Evolutionary conservation across 2,888 invertebrate species (phyloP), one percentile per base, ranked within the genome.

Genomic region (Thysanoteuthis rhombus): DNA sequence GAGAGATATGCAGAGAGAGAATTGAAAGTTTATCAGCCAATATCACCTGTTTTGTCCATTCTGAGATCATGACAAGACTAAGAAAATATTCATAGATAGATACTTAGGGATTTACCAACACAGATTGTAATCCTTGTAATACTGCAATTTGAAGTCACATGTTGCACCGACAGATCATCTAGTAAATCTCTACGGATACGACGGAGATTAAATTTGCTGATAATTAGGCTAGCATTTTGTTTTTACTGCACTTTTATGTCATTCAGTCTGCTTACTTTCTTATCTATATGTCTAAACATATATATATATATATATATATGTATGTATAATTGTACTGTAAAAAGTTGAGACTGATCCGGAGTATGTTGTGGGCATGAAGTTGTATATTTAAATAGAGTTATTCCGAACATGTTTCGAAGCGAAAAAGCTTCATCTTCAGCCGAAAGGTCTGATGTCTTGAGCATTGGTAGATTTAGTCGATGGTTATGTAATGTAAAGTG

Each of bases 221-320:
- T 75, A 12, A 75, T 75, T 75, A 75, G 10, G n/a, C 75, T n/a
- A 75, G 32, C 19, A 75, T n/a, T 75, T 75, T 75, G 16, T 75
- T 75, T 75, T 75, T 75, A 75, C 75, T 75, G 75, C 75, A 75
- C n/a, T 75, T 75, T 75, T 75, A 75, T n/a, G 75, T 75, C 75
- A 75, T 75, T 75, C 75, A n/a, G 75, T 32, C 75, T 32, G n/a
- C 75, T n/a, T 32, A 75, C 75, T n/a, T 75, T n/a, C 75, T 75
- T 75, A 75, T 75, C 75, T 75, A n/a, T 75, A 75, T 75, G 75
- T 8, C 12, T n/a, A 16, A 32, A n/a, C 75, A n/a, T 16, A 75
- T 3, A 75, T 16, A 75, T 75, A 6, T n/a, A 32, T 75, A 32
- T 16, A 75, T n/a, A 75, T 32, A n/a, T n/a, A n/a, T 12, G 10